Evolutionary conservation across 2,888 invertebrate species (phyloP), one percentile per base, ranked within the genome.

Genomic region (Acronicta leporina): DNA sequence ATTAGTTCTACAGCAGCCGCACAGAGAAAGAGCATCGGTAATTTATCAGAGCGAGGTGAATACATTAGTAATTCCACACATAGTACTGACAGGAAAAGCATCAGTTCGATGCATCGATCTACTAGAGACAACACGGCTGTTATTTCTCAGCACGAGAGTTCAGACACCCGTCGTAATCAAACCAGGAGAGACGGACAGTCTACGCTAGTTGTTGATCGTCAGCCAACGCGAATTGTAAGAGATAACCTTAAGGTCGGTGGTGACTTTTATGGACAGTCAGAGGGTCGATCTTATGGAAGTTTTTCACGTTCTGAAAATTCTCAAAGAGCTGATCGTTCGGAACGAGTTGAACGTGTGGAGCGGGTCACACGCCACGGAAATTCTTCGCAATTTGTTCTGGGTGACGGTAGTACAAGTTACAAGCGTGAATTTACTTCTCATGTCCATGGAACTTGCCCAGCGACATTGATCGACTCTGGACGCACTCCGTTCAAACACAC

Each of bases 401-500:
- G 97, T n/a, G 97, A 96, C 65, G 92, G 95, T 52, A 92, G 95
- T 56, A 95, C 96, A 2, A 96, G 96, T 67, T 98, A 98, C 87
- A 97, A 97, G 85, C 97, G 96, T 74, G 98, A 98, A 87, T 98
- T 96, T 82, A 95, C 96, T 14, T 95, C 96, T 0, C 95, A 96
- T 68, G 95, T 95, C 52, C 96, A 96, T 72, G 97, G 97, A 52
- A 96, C 97, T 1, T 98, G 98, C 87, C 97, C 97, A 0, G 98
- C 97, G 38, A 95, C 97, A 35, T 93, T 97, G 68, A 95, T 98
- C 55, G 97, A 97, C 81, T 95, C 96, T 41, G 96, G 97, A 58
- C 95, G 96, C 68, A 96, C 97, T 58, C 97, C 97, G 15, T 98
- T 96, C 90, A 97, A 97, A 88, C 97, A 98, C 82, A 97, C 97